phyloP scores from a whole-genome alignment of 1,140 invertebrate genomes.

The Thaumetopoea pityocampa region DNA sequence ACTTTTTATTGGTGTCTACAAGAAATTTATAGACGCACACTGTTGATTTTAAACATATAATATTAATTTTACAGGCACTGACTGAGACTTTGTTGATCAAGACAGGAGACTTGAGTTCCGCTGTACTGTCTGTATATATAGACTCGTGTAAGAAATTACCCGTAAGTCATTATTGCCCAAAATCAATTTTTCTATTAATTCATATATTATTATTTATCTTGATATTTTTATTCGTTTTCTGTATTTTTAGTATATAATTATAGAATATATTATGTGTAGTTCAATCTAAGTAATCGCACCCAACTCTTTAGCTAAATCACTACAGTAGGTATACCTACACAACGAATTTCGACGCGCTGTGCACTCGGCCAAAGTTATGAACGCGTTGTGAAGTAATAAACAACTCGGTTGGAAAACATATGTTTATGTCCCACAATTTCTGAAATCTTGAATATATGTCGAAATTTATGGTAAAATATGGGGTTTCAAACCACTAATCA shows the following conservation, averaged over 20 bases:
- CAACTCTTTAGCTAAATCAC: too few species aligned
- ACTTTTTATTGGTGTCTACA: background rate
- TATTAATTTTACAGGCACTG: slow-evolving; percentile 77
- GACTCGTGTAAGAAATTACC: slow-evolving; percentile 94
- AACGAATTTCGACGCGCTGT: too few species aligned
- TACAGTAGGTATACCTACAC: too few species aligned
- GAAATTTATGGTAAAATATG: too few species aligned
- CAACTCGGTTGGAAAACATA: too few species aligned
- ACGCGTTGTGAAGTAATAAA: too few species aligned
- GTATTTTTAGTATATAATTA: slow-evolving; percentile 3
- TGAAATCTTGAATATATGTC: too few species aligned
- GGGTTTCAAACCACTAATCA: too few species aligned
- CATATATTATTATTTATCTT: background rate
- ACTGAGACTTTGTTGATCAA: slow-evolving; percentile 85
- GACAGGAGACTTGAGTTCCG: slow-evolving; percentile 85
- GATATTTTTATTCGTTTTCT: background rate
- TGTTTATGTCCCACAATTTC: too few species aligned
- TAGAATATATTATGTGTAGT: too few species aligned
- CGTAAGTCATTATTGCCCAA: slow-evolving; percentile 76
- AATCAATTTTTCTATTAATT: background rate
- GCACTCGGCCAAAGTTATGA: too few species aligned
- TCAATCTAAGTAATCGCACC: too few species aligned
- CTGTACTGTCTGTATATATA: slow-evolving; percentile 88
- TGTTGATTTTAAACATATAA: background rate
- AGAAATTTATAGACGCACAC: background rate